Base-by-base conservation (phyloP, 1,140 invertebrate species). In the Thaumatotibia leucotreta region DNA sequence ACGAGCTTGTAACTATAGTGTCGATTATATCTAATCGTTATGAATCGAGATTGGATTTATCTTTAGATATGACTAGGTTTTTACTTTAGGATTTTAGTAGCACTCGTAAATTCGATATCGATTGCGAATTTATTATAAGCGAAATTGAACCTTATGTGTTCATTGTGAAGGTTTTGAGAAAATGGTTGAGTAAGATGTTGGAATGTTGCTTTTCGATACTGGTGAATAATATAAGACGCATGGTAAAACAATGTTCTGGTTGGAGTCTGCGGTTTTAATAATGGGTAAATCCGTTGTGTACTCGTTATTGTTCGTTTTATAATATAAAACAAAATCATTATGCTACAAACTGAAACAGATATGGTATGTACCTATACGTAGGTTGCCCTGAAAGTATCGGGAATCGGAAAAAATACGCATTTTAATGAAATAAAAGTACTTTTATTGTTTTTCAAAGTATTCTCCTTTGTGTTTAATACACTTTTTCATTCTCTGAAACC, bases 11-110 rank as follows among this genome's bases (percentile, higher is more conserved):
- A 45, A n/a, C n/a, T n/a, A n/a, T n/a, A 45, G 8, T 45, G n/a
- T 45, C 39, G 17, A 70, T 50, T 58, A 31, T 69, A 77, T 77
- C 75, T 77, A 67, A 77, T 77, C 75, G 50, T 11, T 50, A 72
- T 76, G 74, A 69, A 72, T 74, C 72, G 74, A 72, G 75, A 77
- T 74, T 69, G 65, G 52, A 8, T 70, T 68, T 73, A 75, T 75
- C 74, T 63, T 52, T 54, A 50, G 49, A 63, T 63, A 63, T 66
- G 65, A 39, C 31, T 72, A 52, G 49, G 20, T 50, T 62, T 67
- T 52, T 61, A 45, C 31, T 39, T 58, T 58, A 9, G 24, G 52
- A 31, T 58, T 58, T 29, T 29, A 58, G 29, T 58, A 58, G 27
- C 39, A 5, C 17, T 45, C 39, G 39, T 45, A 45, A 45, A 45